Conservation (phyloP, 2,797 vertebrate genomes). For the Luscinia luscinia region DNA sequence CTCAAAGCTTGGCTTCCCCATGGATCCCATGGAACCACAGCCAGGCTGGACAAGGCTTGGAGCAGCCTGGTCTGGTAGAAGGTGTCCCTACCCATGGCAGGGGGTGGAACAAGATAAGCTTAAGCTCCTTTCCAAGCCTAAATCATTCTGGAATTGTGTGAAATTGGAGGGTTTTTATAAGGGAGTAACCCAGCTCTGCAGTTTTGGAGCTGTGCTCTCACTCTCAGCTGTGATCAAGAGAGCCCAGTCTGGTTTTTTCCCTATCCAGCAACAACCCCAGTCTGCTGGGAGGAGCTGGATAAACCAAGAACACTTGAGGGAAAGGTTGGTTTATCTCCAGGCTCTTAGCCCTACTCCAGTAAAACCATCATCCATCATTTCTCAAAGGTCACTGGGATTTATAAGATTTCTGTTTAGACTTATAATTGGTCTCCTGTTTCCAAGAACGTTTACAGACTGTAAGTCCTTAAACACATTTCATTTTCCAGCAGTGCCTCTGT, state of each 20-base stretch:
- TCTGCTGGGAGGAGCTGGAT: neutral
- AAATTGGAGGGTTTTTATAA: neutral
- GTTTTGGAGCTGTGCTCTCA: neutral
- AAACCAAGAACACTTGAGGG: neutral
- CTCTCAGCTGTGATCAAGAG: neutral
- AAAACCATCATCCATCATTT: neutral
- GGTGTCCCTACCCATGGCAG: neutral
- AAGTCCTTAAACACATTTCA: neutral
- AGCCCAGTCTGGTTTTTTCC: neutral
- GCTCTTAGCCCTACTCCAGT: neutral
- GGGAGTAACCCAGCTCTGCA: neutral
- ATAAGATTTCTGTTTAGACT: neutral
- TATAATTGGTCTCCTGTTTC: neutral
- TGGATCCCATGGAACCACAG: neutral
- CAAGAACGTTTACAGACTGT: neutral
- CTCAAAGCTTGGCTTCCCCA: neutral
- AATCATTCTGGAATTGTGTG: neutral
- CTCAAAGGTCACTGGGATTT: neutral
- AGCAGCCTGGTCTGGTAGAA: neutral
- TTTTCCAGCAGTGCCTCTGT: neutral
- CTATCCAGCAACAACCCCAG: neutral
- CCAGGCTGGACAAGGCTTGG: neutral
- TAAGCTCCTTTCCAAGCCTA: neutral
- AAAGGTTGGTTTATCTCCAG: constrained; percentile 1
- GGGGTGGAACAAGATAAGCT: neutral